Evolutionary conservation across 2,113 vertebrate genomes (phyloP), one percentile per base, ranked within the genome.

Genomic region (Lophura nycthemera): DNA sequence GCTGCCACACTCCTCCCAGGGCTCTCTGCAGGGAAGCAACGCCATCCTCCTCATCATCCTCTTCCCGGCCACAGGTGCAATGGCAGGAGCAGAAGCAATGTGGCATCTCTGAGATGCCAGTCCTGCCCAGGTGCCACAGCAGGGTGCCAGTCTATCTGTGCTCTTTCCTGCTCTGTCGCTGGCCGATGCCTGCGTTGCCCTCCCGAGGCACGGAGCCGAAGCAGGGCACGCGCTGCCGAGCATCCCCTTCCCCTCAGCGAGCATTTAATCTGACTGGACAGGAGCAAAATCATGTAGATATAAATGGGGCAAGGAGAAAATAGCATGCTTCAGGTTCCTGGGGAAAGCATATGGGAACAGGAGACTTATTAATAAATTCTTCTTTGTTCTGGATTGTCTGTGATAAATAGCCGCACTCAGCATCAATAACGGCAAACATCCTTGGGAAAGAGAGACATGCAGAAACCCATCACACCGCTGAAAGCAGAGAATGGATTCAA

Each of bases 281-380:
- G 93, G 56, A 83, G 71, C 74, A 76, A 95, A 96, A 56, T 66
- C 63, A 60, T 0, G 50, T 3, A 38, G 77, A 64, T 77, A 92
- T 86, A 97, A 94, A 92, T 36, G 72, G 86, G 66, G 80, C 78
- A 81, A 93, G 76, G 66, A 95, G 80, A 95, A 97, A 96, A 94
- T 11, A 61, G 64, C 66, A 85, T 3, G 36, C 87, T 76, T 71
- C 80, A 6, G 81, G 74, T 77, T 81, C 75, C 83, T 47, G 63
- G 3, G 92, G 47, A 85, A 95, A 88, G 90, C 96, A 43, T 10
- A 14, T 10, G 57, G 91, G 91, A 89, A 59, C 88, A 45, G 77
- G 79, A 90, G 92, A 91, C 76, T 83, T 93, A 96, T 86, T 97
- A 96, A 97, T 96, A 96, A 95, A 97, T 97, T 95, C 83, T 90